Conservation (phyloP, 2,888 invertebrate species). For the Priocnemis perturbator region DNA sequence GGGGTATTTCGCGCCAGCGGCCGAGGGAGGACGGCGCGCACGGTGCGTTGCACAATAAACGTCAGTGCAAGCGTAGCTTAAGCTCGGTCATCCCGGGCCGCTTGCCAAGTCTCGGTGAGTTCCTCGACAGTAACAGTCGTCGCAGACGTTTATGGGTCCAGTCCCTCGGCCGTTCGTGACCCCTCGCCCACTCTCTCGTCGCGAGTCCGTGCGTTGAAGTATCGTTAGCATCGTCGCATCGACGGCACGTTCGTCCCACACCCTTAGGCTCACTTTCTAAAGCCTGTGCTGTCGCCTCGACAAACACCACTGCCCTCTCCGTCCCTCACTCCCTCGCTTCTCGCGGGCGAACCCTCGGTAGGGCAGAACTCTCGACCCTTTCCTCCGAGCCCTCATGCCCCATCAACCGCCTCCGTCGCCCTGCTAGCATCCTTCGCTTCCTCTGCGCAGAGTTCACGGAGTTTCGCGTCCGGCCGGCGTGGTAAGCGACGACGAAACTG, state of each 20-base stretch:
- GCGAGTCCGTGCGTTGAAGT: constrained; percentile 21
- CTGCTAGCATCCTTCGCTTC: constrained; percentile 20
- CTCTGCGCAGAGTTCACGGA: constrained; percentile 29
- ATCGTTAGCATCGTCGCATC: constrained; percentile 54
- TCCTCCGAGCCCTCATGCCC: not conserved
- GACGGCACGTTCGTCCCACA: constrained; percentile 50
- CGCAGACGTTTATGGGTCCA: constrained; percentile 37
- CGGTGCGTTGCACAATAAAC: constrained; percentile 32
- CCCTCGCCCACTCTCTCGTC: constrained; percentile 2
- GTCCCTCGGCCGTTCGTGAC: constrained; percentile 21
- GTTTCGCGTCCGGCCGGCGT: constrained; percentile 24
- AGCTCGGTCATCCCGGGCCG: constrained; percentile 33
- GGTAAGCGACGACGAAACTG: constrained; percentile 56
- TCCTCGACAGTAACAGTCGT: constrained; percentile 33
- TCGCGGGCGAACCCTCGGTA: constrained; percentile 8
- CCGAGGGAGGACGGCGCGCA: not conserved
- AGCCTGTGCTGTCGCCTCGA: constrained; percentile 25
- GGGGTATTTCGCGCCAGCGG: not conserved
- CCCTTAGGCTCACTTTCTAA: constrained; percentile 49
- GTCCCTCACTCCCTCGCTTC: not conserved
- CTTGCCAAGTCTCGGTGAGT: constrained; percentile 44
- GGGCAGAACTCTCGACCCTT: not conserved
- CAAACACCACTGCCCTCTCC: constrained; percentile 19
- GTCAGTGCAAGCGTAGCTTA: constrained; percentile 37
- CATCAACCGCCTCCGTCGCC: not conserved